Evolutionary conservation across 2,113 vertebrate genomes (phyloP).

Genomic region (Orycteropus afer): DNA sequence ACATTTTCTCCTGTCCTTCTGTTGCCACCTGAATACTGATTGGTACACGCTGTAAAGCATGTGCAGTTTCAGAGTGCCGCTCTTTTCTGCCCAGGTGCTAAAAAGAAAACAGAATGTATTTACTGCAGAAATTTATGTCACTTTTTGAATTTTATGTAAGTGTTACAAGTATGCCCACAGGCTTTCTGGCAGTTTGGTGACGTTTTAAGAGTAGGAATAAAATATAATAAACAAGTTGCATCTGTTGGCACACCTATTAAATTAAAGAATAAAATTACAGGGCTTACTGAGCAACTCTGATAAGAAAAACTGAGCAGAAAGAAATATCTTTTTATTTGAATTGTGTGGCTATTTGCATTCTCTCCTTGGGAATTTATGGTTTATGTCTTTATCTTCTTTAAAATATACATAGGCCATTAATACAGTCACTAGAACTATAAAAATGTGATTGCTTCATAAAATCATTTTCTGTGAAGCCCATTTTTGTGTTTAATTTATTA

Average conservation of each 20-base stretch:
- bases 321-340: neutral
- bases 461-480: neutral
- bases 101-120: slow-evolving; percentile 36
- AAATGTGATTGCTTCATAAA: neutral
- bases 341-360: neutral
- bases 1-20: neutral
- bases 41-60: neutral
- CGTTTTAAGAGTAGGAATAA: slow-evolving; percentile 37
- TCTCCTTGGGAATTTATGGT: neutral
- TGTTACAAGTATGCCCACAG: slow-evolving; percentile 4
- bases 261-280: neutral
- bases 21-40: neutral
- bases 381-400: neutral
- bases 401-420: neutral
- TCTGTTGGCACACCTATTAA: slow-evolving; percentile 50
- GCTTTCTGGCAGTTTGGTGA: slow-evolving; percentile 39
- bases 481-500: slow-evolving; percentile 24
- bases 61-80: neutral
- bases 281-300: neutral
- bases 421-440: neutral
- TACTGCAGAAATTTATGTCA: slow-evolving; percentile 36
- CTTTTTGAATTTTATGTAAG: slow-evolving; percentile 53
- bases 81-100: neutral
- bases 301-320: neutral
- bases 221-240: slow-evolving; percentile 48